These are phyloP conservation scores for Pollenia griseotomentosa DNA, from an alignment of 2,888 invertebrate genomes.

Conservation along the genomic window DNA sequence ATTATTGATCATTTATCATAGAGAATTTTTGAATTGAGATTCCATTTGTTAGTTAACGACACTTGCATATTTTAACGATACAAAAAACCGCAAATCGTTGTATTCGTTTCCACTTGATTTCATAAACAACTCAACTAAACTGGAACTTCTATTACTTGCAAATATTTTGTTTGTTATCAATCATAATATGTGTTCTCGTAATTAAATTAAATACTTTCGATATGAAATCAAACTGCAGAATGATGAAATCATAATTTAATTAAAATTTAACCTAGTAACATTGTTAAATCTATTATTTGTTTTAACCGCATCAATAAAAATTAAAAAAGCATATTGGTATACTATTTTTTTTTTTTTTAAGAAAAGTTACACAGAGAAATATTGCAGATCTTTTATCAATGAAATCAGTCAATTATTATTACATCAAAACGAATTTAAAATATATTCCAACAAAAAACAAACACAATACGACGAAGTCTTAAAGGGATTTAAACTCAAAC, in stretches of 20 bases:
- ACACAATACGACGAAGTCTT: too few relatives aligned
- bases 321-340: not conserved
- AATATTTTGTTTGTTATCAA: constrained; percentile 39
- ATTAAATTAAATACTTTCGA: constrained; percentile 39
- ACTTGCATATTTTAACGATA: constrained; percentile 41
- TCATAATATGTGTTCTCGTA: constrained; percentile 13
- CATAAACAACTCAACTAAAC: constrained; percentile 34
- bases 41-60: constrained; percentile 43
- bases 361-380: not conserved
- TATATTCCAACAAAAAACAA: too few relatives aligned
- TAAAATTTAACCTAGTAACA: constrained; percentile 40
- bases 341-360: not conserved
- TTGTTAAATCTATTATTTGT: not conserved
- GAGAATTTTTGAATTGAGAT: constrained; percentile 53
- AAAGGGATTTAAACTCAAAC: too few relatives aligned
- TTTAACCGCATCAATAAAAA: not conserved
- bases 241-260: constrained; percentile 46
- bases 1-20: constrained; percentile 49
- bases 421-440: too few relatives aligned
- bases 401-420: too few relatives aligned
- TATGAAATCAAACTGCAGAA: constrained; percentile 25
- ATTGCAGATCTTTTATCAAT: too few relatives aligned
- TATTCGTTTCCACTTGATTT: constrained; percentile 36
- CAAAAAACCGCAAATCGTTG: constrained; percentile 4
- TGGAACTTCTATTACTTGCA: constrained; percentile 21